Evolutionary conservation across 2,113 vertebrate genomes (phyloP).

Genomic region (Centrocercus urophasianus): DNA sequence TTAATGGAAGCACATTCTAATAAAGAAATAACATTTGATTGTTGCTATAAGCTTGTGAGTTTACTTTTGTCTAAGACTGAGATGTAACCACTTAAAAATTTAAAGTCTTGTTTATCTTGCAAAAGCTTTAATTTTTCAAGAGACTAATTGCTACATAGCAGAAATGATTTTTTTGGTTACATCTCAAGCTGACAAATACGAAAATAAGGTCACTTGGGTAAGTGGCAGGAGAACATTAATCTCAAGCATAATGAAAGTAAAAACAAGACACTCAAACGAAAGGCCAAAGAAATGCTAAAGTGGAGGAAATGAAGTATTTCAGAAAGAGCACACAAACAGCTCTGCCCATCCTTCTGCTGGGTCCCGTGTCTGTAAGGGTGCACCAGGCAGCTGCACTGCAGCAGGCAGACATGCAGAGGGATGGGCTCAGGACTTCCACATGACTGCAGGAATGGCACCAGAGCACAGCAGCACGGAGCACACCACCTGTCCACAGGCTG

Average conservation of each 20-base stretch:
- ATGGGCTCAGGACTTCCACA: too few species aligned
- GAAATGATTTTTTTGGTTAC: not conserved
- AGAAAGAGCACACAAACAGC: not conserved
- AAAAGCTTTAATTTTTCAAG: not conserved
- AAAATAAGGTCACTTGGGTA: not conserved
- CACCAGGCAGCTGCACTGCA: fast-evolving
- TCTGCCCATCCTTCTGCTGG: not conserved
- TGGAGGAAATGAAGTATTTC: not conserved
- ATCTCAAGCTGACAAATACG: not conserved
- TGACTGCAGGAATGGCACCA: not conserved
- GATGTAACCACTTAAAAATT: not conserved
- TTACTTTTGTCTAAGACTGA: slow-evolving; percentile 12
- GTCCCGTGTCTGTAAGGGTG: not conserved
- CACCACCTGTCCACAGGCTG: fast-evolving
- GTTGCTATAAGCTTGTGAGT: slow-evolving; percentile 15
- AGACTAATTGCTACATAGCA: not conserved
- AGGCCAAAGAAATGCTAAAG: not conserved
- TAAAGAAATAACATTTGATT: slow-evolving; percentile 39
- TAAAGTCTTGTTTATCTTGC: not conserved
- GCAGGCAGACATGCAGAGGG: not conserved
- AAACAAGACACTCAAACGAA: not conserved
- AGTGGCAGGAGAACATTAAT: not conserved
- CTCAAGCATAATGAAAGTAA: not conserved
- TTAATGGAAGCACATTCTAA: not conserved
- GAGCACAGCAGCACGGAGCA: not conserved